Evolutionary conservation across 1,140 invertebrate genomes (phyloP), one percentile per base, ranked within the genome.

Genomic region (Cydia splendana): DNA sequence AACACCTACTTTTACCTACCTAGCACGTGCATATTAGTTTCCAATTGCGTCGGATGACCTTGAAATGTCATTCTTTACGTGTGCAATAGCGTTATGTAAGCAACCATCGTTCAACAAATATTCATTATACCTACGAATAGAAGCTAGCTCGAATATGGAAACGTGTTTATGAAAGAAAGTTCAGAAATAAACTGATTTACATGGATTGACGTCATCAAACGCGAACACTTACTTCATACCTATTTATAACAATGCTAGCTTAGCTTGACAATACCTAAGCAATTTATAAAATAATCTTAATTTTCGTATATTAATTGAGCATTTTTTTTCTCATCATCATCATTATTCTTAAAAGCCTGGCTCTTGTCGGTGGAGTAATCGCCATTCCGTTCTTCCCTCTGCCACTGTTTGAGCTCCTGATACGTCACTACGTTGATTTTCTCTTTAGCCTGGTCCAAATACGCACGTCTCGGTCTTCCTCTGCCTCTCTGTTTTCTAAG

Each of bases 151-250:
- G 13, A 67, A 67, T 38, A 45, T 71, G 67, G 30, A 71, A n/a
- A 4, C 30, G 34, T 71, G 18, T 71, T 71, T 18, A 18, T 71
- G 18, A 18, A 71, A 38, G 34, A 42, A 71, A 71, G 67, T 38
- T 18, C 67, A 71, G 65, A 69, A 69, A 69, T 71, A 71, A 71
- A 38, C 34, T 71, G 67, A 71, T 71, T 71, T 42, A 38, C 28
- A 42, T 71, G 30, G 67, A 38, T 71, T 71, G 67, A 71, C 67
- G 67, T 71, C 67, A 71, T 71, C n/a, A 69, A 18, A 18, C 2
- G 34, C 67, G 34, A 38, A 38, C 30, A 10, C n/a, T 38, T 71
- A 69, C 30, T 69, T 7, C 67, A 71, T 71, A n/a, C n/a, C n/a
- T n/a, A 71, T 71, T 71, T 71, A 42, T 71, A 42, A 71, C 67